Base-by-base conservation (phyloP, 2,888 invertebrate species). In the Aporophyla nigra region DNA sequence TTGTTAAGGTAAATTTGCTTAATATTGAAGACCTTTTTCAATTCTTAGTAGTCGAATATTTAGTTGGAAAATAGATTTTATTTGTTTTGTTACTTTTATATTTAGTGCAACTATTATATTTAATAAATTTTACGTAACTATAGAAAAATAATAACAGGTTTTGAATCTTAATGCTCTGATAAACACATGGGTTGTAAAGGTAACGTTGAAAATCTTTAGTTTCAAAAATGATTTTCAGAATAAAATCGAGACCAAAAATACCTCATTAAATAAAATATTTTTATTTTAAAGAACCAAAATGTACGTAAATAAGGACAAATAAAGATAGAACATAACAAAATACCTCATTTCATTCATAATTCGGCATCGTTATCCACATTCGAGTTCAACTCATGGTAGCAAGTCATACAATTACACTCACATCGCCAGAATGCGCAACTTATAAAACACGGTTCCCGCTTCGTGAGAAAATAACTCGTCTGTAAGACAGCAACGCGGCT, bases 391-490 rank as follows among this genome's bases (percentile, higher is more conserved):
- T 58, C 70, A 46, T 77, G 46, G 83, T 86, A 76, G 12, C 83
- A 79, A 84, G 78, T 83, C 85, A 83, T 76, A 88, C 86, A 90
- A 90, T 90, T 88, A 88, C 78, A 84, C 83, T 80, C 74, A 76
- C 75, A 77, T 78, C 80, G 76, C 67, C 80, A 85, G 88, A 87
- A 89, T 88, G 88, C 84, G 69, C 86, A 86, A 86, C 85, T n/a
- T 84, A 83, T 81, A 86, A 87, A 88, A 86, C 83, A 80, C 78
- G 53, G 51, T 79, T 74, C 79, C 65, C 78, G 81, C 86, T 85
- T 81, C 87, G 85, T 87, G 87, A 87, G 90, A 90, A 87, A 90
- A 90, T 87, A 88, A 76, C 80, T 85, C 80, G 69, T 69, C 82
- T 63, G 56, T 65, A 81, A 84, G 85, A 82, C 71, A 74, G 67